Percentiles rank a stretch among this genome's conserved stretches.
phyloP scores from a whole-genome alignment of 2,888 invertebrate species.

The Chymomyza procnemis region DNA sequence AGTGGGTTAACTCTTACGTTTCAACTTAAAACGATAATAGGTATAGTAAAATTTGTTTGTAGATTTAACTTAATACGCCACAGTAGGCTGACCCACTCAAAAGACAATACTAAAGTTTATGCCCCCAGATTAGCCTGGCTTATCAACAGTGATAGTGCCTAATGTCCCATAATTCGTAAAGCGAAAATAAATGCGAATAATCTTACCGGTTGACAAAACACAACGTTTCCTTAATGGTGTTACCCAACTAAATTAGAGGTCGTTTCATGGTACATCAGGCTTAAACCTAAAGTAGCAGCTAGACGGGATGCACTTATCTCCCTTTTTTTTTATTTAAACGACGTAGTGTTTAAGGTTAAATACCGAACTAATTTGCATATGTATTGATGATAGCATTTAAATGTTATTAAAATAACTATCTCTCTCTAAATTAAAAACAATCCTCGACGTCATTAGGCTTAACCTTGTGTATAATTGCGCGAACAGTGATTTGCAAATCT shows the following conservation, averaged over 20 bases:
- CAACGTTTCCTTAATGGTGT: neutral
- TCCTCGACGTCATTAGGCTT: neutral
- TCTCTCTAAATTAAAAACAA: slow-evolving; percentile 1
- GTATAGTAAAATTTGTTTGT: too few relatives aligned
- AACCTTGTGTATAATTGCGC: slow-evolving; percentile 34
- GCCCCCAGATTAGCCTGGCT: slow-evolving; percentile 12
- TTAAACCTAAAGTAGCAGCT: slow-evolving; percentile 3
- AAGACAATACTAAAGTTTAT: neutral
- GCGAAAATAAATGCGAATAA: neutral
- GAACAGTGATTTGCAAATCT: slow-evolving; percentile 80
- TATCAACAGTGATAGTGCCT: slow-evolving; percentile 33
- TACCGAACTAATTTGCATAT: slow-evolving; percentile 8
- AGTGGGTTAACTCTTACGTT: too few relatives aligned
- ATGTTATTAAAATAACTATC: slow-evolving; percentile 5
- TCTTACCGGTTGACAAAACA: slow-evolving; percentile 16
- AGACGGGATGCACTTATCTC: slow-evolving; percentile 29
- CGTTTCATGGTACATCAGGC: slow-evolving; percentile 66
- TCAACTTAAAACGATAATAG: too few relatives aligned
- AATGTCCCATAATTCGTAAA: slow-evolving; percentile 8
- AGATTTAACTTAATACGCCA: neutral
- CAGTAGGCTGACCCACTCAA: neutral
- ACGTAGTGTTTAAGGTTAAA: neutral
- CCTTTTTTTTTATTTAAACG: too few relatives aligned
- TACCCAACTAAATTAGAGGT: slow-evolving; percentile 51
- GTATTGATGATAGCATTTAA: slow-evolving; percentile 29